Evolutionary conservation across 2,797 vertebrate genomes (phyloP).

Genomic region (Pangasius larnaudii): DNA sequence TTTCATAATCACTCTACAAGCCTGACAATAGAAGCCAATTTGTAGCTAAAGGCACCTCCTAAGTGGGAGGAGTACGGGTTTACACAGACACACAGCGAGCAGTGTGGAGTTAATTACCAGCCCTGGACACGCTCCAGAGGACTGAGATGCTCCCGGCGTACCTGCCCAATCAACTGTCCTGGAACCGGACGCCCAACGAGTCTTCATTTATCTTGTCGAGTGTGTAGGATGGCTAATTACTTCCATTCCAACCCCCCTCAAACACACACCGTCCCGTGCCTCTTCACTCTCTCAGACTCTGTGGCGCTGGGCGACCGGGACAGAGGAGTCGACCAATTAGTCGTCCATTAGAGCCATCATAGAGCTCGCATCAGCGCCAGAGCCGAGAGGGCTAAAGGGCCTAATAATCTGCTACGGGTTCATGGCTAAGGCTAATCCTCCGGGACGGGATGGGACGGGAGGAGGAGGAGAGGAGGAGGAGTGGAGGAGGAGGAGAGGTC

Average conservation of each 20-base stretch:
- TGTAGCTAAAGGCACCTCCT: slow-evolving; percentile 82
- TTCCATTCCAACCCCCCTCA: slow-evolving; percentile 67
- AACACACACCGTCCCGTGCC: slow-evolving; percentile 36
- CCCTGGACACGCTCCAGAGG: slow-evolving; percentile 80
- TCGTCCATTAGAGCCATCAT: slow-evolving; percentile 74
- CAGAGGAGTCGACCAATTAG: slow-evolving; percentile 82
- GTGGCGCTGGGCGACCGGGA: slow-evolving; percentile 85
- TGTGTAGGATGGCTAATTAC: slow-evolving; percentile 89
- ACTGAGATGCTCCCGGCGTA: slow-evolving; percentile 75
- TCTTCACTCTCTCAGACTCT: slow-evolving; percentile 87
- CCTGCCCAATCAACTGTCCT: slow-evolving; percentile 85
- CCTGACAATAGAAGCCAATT: slow-evolving; percentile 87
- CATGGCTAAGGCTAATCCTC: slow-evolving; percentile 42
- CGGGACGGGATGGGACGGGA: slow-evolving; percentile 16
- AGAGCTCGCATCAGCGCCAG: slow-evolving; percentile 45
- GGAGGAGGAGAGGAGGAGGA: slow-evolving; percentile 7
- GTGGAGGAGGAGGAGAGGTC: slow-evolving; percentile 42
- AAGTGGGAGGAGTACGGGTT: slow-evolving; percentile 77
- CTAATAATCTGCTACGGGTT: slow-evolving; percentile 62
- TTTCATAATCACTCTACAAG: slow-evolving; percentile 90
- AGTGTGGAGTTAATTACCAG: slow-evolving; percentile 90
- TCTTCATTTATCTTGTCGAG: slow-evolving; percentile 97
- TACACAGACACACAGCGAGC: slow-evolving; percentile 62
- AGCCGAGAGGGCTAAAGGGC: slow-evolving; percentile 39
- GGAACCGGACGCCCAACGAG: slow-evolving; percentile 76